Evolutionary conservation across 2,113 vertebrate genomes (phyloP).

Genomic region (Ellobius talpinus): DNA sequence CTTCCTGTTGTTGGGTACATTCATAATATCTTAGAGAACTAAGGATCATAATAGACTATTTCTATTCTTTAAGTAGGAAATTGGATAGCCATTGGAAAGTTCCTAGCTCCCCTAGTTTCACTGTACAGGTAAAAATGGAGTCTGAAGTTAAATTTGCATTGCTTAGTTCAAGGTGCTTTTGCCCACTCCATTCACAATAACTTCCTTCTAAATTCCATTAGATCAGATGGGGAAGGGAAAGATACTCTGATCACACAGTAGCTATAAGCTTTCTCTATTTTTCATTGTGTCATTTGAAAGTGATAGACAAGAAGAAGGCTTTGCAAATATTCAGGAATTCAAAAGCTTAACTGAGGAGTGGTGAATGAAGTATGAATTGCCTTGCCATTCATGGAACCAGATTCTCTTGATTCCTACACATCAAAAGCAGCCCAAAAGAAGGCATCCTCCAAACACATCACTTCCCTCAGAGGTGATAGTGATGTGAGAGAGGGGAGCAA

Average conservation of each 20-base stretch:
- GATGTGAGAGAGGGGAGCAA: background rate
- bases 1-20: too few relatives aligned
- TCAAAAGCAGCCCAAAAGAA: constrained; percentile 44
- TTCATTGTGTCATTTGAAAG: constrained; percentile 73
- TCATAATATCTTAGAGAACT: too few relatives aligned
- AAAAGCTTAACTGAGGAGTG: constrained; percentile 57
- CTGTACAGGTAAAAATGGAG: too few relatives aligned
- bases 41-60: too few relatives aligned
- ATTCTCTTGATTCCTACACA: background rate
- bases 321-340: constrained; percentile 84
- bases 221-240: background rate
- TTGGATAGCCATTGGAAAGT: too few relatives aligned
- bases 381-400: background rate
- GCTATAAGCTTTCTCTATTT: constrained; percentile 84
- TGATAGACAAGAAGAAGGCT: constrained; percentile 79
- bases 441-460: background rate
- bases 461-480: background rate
- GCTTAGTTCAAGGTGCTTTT: too few relatives aligned
- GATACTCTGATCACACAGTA: constrained; percentile 55
- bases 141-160: too few relatives aligned
- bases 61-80: too few relatives aligned
- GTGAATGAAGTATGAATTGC: background rate
- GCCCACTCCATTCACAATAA: constrained; percentile 26
- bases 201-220: constrained; percentile 82
- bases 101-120: too few relatives aligned